Evolutionary conservation across 2,113 vertebrate species (phyloP), one percentile per base, ranked within the genome.

Genomic region (Pelvicachromis taeniatus): DNA sequence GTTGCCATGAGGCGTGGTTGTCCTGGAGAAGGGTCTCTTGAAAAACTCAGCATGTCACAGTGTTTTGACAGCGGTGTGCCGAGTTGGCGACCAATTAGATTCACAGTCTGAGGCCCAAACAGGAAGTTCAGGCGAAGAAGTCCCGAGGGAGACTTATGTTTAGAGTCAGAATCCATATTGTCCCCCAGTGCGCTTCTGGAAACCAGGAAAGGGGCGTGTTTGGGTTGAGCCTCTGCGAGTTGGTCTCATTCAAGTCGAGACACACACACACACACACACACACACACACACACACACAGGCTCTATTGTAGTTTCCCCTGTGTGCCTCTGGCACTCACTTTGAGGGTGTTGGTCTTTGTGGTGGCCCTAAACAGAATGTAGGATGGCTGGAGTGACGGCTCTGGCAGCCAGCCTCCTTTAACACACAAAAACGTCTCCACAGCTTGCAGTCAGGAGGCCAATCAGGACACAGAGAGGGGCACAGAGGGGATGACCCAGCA

Each of bases 151-250:
- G 85, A 84, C 26, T 78, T 85, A 4, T 93, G 89, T 91, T 93
- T 84, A 85, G 87, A 94, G 89, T n/a, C 86, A 91, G 82, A 94
- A 91, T 94, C 89, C 85, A 93, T 84, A 92, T 94, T 92, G 80
- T 84, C 81, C 85, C 87, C 35, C 59, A 56, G 42, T 89, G 81
- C 12, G 17, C 79, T 80, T 89, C 35, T 88, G 77, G 86, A 90
- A 89, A 84, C 75, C 82, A 81, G 84, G 80, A 83, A 87, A 78
- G 77, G 87, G 80, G 70, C 35, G 55, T 91, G 86, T 87, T 82
- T 79, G 56, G 81, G 77, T 56, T 83, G 75, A 78, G 77, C 10
- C 54, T 40, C 33, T 85, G 59, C 77, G 19, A 78, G 77, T 68
- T 40, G 7, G 61, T 79, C 59, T 83, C 81, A 85, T 90, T 88